Percentiles rank a stretch among this genome's conserved stretches.
These are phyloP conservation scores for Heliothis subflexa DNA, from an alignment of 1,140 invertebrate genomes.

Conservation along the genomic window DNA sequence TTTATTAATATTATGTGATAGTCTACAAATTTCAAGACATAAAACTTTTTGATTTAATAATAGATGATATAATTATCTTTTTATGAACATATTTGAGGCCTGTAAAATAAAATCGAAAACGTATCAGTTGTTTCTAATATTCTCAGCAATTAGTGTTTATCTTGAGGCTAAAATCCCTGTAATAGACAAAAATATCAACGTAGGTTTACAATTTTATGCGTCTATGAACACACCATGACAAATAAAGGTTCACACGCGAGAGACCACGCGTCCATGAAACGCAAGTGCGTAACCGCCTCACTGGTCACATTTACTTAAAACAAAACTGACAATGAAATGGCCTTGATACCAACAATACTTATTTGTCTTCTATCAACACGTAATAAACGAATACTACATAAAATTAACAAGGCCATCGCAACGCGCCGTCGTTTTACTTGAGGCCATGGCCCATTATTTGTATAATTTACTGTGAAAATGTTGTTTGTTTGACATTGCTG, in stretches of 20 bases:
- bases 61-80: constrained; percentile 16
- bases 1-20: constrained; percentile 22
- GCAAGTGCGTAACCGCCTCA: background rate
- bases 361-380: constrained; percentile 34
- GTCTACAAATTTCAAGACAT: background rate
- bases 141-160: background rate
- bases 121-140: background rate
- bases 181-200: background rate
- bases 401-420: constrained; percentile 43
- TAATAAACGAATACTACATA: constrained; percentile 36
- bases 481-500: constrained; percentile 64
- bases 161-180: background rate
- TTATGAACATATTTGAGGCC: background rate
- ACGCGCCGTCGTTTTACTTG: constrained; percentile 14
- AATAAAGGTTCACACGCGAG: background rate
- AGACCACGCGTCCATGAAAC: background rate
- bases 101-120: constrained; percentile 11
- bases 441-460: constrained; percentile 28
- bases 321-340: constrained; percentile 29
- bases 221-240: background rate
- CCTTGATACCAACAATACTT: constrained; percentile 24
- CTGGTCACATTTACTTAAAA: constrained; percentile 4
- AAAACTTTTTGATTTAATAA: background rate
- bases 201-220: background rate
- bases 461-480: constrained; percentile 31